Evolutionary conservation across 2,113 vertebrate genomes (phyloP), one percentile per base, ranked within the genome.

Genomic region (Rhagologus leucostigma): DNA sequence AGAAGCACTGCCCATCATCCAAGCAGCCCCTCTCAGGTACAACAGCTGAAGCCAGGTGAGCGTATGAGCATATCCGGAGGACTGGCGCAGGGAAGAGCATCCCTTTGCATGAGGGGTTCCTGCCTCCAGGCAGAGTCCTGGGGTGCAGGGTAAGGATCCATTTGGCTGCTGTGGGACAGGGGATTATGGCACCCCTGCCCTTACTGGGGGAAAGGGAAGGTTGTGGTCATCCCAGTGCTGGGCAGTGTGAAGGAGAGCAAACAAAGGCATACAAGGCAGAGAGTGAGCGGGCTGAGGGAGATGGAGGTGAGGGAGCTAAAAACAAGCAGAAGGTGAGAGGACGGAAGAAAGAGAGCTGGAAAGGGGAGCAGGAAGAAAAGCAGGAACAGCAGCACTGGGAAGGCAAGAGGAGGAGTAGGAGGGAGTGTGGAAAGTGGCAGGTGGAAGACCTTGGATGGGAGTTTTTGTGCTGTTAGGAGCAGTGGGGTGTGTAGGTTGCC

Each of bases 91-190:
- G 49, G 30, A 10, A 37, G 2, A 44, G 8, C 21, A 44, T 44
- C n/a, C 5, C 29, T 89, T 69, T 70, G 26, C 35, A 10, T 5
- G 22, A 64, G 13, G 46, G 16, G 8, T 30, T 92, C 15, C 50
- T 80, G 44, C 15, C 30, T 71, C 21, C 13, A 56, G 7, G 24
- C 21, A 1, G 1, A 16, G 47, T 57, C 24, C 20, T 67, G 82
- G 21, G 16, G 17, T 71, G 23, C 53, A 41, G 49, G 44, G 11
- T 64, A 12, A 57, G 17, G 64, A 94, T 20, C 47, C 83, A n/a
- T 70, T 79, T 39, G 41, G 33, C 11, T 87, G 42, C 3, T 1
- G 44, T 37, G 67, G 27, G 19, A 21, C 3, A 0, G 0, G 14
- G 18, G 23, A 30, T 59, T 2, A 1, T 53, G n/a, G 50, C 32